These are phyloP conservation scores for Buathra laborator DNA, from an alignment of 2,888 invertebrate species.

Conservation along the genomic window DNA sequence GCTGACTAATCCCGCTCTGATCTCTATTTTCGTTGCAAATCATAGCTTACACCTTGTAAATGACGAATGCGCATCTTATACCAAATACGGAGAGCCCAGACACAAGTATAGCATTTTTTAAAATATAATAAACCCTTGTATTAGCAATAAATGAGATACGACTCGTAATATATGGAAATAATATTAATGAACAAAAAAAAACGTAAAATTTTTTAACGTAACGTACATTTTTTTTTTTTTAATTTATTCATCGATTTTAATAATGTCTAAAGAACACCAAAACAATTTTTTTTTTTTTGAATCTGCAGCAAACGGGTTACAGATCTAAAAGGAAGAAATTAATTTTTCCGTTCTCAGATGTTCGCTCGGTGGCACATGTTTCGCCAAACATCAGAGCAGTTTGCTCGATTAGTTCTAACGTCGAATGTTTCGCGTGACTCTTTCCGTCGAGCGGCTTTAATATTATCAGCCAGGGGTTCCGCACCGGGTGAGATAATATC, in stretches of 20 bases:
- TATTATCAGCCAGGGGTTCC: conserved; percentile 23
- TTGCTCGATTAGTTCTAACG: background rate
- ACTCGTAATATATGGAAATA: no score
- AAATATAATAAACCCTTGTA: no score
- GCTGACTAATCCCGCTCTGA: background rate
- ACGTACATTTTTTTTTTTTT: no score
- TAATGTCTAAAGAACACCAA: no score
- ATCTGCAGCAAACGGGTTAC: no score
- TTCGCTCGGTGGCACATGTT: background rate
- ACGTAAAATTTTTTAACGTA: no score
- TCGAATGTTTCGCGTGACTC: conserved; percentile 29
- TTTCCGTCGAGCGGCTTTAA: conserved; percentile 46
- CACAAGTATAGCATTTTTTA: no score
- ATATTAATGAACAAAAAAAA: no score
- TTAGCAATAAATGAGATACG: no score
- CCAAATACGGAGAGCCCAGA: no score
- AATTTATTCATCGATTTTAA: background rate
- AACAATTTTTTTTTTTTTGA: no score
- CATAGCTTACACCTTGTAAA: background rate
- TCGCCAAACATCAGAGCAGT: background rate
- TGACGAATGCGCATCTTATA: no score
- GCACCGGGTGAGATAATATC: conserved; percentile 42
- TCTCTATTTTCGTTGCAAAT: background rate
- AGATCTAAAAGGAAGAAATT: background rate
- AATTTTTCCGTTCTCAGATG: background rate